phyloP scores from a whole-genome alignment of 2,113 vertebrate species.

The Alces alces region DNA sequence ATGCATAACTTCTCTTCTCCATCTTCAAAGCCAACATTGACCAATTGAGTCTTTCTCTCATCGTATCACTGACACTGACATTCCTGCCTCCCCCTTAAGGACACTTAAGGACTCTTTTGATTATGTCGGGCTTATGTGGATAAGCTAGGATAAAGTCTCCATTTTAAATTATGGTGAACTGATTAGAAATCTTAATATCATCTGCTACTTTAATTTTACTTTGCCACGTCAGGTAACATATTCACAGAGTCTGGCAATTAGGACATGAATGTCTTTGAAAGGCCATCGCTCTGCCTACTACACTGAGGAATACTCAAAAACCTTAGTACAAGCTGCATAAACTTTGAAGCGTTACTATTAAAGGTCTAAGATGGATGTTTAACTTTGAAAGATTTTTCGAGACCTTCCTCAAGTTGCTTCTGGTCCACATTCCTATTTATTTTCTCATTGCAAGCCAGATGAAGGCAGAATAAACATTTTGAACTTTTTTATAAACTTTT shows the following conservation, averaged over 20 bases:
- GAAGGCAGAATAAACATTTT: conserved; percentile 7
- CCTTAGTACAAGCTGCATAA: neutral
- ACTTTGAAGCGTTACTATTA: neutral
- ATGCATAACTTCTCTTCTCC: neutral
- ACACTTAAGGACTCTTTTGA: neutral
- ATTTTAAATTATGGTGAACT: neutral
- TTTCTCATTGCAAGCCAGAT: neutral
- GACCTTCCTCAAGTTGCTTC: neutral
- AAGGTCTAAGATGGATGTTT: neutral
- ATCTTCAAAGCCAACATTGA: neutral
- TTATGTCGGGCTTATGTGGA: neutral
- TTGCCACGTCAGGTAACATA: neutral
- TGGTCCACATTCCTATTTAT: neutral
- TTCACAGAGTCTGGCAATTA: neutral
- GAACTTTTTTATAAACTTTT: neutral
- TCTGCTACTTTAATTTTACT: neutral
- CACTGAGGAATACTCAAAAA: neutral
- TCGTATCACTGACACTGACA: neutral
- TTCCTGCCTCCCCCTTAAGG: neutral
- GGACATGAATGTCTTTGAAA: neutral
- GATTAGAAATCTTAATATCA: neutral
- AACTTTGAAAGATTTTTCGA: neutral
- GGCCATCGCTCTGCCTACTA: neutral
- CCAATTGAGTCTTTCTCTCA: neutral
- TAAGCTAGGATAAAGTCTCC: neutral